Conservation (phyloP, 2,113 vertebrate species). For the Micromys minutus region DNA sequence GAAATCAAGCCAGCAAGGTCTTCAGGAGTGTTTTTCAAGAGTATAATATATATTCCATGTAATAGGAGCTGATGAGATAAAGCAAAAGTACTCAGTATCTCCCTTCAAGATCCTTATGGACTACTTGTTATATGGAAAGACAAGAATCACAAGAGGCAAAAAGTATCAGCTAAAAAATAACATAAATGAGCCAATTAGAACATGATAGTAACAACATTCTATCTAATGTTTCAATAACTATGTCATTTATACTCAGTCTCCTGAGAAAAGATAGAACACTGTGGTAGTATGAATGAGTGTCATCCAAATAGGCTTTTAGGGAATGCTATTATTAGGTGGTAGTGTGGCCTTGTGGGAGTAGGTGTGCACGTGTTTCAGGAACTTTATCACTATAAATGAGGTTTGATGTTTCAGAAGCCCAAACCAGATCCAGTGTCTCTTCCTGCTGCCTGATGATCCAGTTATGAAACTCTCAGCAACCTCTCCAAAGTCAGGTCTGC, state of each 20-base stretch:
- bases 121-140: not conserved
- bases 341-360: not conserved
- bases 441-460: not conserved
- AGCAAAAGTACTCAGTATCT: not conserved
- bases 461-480: not conserved
- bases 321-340: not conserved
- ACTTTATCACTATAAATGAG: not conserved
- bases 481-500: not conserved
- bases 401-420: not conserved
- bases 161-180: not conserved
- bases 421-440: not conserved
- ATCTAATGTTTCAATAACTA: not conserved
- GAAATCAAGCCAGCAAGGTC: constrained; percentile 56
- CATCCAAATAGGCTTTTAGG: no score
- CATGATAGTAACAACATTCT: not conserved
- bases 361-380: not conserved
- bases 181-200: not conserved
- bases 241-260: not conserved
- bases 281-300: not conserved
- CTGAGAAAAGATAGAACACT: not conserved
- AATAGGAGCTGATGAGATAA: not conserved
- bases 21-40: not conserved
- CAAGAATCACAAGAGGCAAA: not conserved
- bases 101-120: not conserved
- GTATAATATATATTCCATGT: not conserved